Evolutionary conservation across 2,113 vertebrate species (phyloP).

Genomic region (Suncus etruscus): DNA sequence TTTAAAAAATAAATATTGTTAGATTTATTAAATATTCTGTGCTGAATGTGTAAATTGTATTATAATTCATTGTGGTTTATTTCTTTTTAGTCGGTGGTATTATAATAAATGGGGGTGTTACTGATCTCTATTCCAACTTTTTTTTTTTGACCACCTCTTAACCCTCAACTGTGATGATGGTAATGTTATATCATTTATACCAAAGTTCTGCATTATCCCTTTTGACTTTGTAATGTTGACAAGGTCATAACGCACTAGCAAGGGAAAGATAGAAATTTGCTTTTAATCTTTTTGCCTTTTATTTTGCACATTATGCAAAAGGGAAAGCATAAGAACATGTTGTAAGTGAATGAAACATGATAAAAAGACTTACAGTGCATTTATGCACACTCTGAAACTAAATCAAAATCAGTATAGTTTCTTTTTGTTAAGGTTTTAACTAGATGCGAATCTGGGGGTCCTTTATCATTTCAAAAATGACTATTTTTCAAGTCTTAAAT

Average conservation of each 20-base stretch:
- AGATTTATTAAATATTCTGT: constrained; percentile 89
- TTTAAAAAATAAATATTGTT: constrained; percentile 83
- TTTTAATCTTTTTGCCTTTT: constrained; percentile 92
- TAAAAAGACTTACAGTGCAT: constrained; percentile 86
- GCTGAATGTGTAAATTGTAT: constrained; percentile 88
- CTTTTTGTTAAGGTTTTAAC: constrained; percentile 72
- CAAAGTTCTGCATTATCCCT: constrained; percentile 93
- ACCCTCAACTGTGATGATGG: constrained; percentile 86
- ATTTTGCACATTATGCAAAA: constrained; percentile 96
- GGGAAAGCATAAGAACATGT: constrained; percentile 86
- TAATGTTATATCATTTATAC: constrained; percentile 90
- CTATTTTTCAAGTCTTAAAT: constrained; percentile 85
- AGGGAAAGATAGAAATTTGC: constrained; percentile 88
- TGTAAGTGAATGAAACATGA: constrained; percentile 85
- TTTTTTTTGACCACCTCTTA: constrained; percentile 69
- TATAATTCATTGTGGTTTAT: constrained; percentile 89
- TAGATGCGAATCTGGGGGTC: constrained; percentile 76
- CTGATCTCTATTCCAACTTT: constrained; percentile 81
- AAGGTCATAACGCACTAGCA: constrained; percentile 91
- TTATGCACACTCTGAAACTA: constrained; percentile 87
- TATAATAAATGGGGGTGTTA: constrained; percentile 88
- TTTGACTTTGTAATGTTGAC: constrained; percentile 85
- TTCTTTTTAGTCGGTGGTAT: constrained; percentile 87
- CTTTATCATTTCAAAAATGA: constrained; percentile 82
- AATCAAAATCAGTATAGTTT: constrained; percentile 81